phyloP scores from a whole-genome alignment of 2,888 invertebrate genomes.

The Baccha elongata region DNA sequence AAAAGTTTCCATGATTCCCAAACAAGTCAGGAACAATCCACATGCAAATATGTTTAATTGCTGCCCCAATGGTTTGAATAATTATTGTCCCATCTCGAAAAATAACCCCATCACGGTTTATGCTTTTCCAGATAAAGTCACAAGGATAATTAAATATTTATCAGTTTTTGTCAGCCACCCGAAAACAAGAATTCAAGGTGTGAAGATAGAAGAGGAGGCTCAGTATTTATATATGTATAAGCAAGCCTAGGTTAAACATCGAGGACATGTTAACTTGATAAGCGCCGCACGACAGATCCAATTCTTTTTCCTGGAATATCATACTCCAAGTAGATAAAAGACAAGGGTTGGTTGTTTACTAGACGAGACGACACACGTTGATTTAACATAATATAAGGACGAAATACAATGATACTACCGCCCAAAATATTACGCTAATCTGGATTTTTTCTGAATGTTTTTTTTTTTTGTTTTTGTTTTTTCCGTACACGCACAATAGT shows the following conservation, averaged over 20 bases:
- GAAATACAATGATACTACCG: conserved; percentile 28
- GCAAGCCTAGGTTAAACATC: conserved; percentile 13
- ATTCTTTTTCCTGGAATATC: conserved; percentile 10
- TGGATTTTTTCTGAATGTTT: conserved; percentile 32
- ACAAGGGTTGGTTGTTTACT: conserved; percentile 1
- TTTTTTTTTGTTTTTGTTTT: background rate
- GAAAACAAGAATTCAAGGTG: conserved; percentile 32
- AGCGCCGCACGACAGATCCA: conserved; percentile 46
- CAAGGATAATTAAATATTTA: conserved; percentile 72
- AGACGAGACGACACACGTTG: conserved; percentile 8
- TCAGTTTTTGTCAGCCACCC: conserved; percentile 64
- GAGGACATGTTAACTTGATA: conserved; percentile 39
- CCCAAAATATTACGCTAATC: conserved; percentile 57
- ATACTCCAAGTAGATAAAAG: background rate
- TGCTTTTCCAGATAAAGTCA: conserved; percentile 26
- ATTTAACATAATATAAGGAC: conserved; percentile 4
- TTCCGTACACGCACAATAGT: conserved; percentile 22
- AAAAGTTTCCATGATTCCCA: conserved; percentile 37
- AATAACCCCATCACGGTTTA: conserved; percentile 41
- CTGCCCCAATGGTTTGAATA: conserved; percentile 39
- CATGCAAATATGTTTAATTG: conserved; percentile 39
- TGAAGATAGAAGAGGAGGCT: conserved; percentile 10
- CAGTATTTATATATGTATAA: too few species aligned
- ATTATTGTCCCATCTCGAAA: conserved; percentile 39
- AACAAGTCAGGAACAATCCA: conserved; percentile 51